phyloP scores from a whole-genome alignment of 2,888 invertebrate genomes.

The Perithous albicinctus region DNA sequence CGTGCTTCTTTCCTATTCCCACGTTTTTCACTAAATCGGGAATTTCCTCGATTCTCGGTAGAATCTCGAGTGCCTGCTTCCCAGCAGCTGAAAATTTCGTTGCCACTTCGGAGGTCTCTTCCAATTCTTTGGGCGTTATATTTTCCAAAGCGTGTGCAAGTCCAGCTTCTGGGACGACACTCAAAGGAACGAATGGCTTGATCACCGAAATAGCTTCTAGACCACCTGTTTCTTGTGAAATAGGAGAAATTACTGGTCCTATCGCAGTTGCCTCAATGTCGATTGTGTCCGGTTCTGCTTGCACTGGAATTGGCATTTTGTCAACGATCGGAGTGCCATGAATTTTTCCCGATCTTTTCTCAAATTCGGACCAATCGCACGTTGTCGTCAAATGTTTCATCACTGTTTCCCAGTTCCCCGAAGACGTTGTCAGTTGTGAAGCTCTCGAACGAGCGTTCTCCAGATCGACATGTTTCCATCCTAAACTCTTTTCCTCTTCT shows the following conservation, averaged over 20 bases:
- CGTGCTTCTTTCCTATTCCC: conserved; percentile 87
- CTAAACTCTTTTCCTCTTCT: conserved; percentile 82
- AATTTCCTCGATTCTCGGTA: conserved; percentile 89
- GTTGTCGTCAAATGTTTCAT: conserved; percentile 88
- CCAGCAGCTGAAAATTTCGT: conserved; percentile 87
- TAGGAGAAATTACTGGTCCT: conserved; percentile 82
- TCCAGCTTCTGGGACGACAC: conserved; percentile 85
- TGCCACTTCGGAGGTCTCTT: conserved; percentile 87
- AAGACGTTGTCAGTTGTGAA: conserved; percentile 84
- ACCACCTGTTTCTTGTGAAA: conserved; percentile 86
- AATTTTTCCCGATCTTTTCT: conserved; percentile 85
- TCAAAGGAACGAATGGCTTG: conserved; percentile 87
- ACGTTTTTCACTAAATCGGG: conserved; percentile 86
- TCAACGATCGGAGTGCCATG: conserved; percentile 77
- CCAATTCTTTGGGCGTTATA: conserved; percentile 87
- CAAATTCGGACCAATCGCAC: conserved; percentile 89
- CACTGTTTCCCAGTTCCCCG: conserved; percentile 88
- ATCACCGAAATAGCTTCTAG: conserved; percentile 88
- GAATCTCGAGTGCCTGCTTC: conserved; percentile 86
- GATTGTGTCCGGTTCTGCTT: conserved; percentile 86
- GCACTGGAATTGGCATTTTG: conserved; percentile 85
- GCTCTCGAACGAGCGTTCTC: conserved; percentile 86
- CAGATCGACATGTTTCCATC: conserved; percentile 86
- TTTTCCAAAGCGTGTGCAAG: conserved; percentile 86
- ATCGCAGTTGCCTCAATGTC: conserved; percentile 84